A percentile compares a stretch with the other conserved stretches of the same genome.
These are phyloP conservation scores for Pelosia muscerda DNA, from an alignment of 2,888 invertebrate species.

Conservation along the genomic window DNA sequence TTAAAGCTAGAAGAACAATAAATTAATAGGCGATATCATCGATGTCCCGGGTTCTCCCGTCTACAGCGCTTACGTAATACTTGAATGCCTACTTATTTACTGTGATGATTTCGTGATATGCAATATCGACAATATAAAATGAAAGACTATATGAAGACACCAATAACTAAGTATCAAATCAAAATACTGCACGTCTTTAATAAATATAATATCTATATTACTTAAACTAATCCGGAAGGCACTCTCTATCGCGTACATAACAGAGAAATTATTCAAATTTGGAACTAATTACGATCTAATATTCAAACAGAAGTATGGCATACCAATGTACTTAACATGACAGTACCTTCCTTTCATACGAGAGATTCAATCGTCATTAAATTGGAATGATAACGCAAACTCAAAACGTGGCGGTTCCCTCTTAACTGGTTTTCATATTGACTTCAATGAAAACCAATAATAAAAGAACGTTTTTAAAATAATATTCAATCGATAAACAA, in stretches of 20 bases:
- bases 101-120: slow-evolving; percentile 27
- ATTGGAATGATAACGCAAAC: slow-evolving; percentile 35
- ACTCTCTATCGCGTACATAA: slow-evolving; percentile 29
- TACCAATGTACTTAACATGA: slow-evolving; percentile 8
- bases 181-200: slow-evolving; percentile 40
- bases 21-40: not conserved
- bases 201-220: slow-evolving; percentile 34
- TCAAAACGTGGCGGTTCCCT: slow-evolving; percentile 11
- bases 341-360: slow-evolving; percentile 25
- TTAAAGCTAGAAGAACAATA: not conserved
- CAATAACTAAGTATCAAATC: slow-evolving; percentile 12
- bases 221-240: slow-evolving; percentile 46
- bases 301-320: slow-evolving; percentile 12
- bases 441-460: slow-evolving; percentile 35
- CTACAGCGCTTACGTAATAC: no score
- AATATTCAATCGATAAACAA: slow-evolving; percentile 35
- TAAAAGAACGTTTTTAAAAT: slow-evolving; percentile 24
- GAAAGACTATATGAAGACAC: slow-evolving; percentile 2
- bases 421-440: slow-evolving; percentile 24
- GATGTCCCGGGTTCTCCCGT: no score
- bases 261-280: slow-evolving; percentile 13
- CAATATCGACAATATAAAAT: slow-evolving; percentile 18
- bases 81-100: not conserved
- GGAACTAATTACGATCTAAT: slow-evolving; percentile 1
- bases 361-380: slow-evolving; percentile 41